These are phyloP conservation scores for Syrista parreyssii DNA, from an alignment of 2,888 invertebrate species.

Conservation along the genomic window DNA sequence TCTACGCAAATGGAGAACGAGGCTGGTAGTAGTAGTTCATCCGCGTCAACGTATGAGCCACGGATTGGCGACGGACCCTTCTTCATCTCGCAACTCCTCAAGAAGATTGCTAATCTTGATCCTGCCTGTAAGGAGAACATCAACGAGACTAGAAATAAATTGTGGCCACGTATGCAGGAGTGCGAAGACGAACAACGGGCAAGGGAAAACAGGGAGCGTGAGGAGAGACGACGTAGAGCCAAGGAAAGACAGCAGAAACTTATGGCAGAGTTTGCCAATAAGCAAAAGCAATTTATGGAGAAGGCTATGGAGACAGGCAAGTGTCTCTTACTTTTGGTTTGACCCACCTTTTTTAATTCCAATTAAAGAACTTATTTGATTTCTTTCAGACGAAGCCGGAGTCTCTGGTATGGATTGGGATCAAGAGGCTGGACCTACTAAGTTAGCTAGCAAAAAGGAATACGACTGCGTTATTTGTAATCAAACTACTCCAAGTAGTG, in stretches of 20 bases:
- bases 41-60: constrained; percentile 46
- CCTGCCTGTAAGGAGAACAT: constrained; percentile 77
- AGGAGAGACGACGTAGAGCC: constrained; percentile 85
- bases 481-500: constrained; percentile 86
- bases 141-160: constrained; percentile 75
- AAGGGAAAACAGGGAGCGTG: constrained; percentile 79
- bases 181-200: constrained; percentile 80
- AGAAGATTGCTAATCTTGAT: constrained; percentile 79
- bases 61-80: constrained; percentile 87
- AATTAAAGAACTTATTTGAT: neutral
- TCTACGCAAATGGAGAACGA: constrained; percentile 62
- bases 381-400: constrained; percentile 61
- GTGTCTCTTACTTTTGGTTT: constrained; percentile 13
- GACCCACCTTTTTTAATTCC: neutral
- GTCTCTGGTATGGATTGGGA: constrained; percentile 74
- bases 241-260: constrained; percentile 91
- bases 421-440: constrained; percentile 71
- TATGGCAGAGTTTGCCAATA: constrained; percentile 92
- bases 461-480: constrained; percentile 97
- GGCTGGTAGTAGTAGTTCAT: constrained; percentile 40
- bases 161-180: constrained; percentile 87
- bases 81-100: constrained; percentile 85
- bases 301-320: constrained; percentile 75
- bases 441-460: constrained; percentile 72
- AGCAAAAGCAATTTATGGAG: constrained; percentile 92